Evolutionary conservation across 2,113 vertebrate species (phyloP).

Genomic region (Mixornis gularis): DNA sequence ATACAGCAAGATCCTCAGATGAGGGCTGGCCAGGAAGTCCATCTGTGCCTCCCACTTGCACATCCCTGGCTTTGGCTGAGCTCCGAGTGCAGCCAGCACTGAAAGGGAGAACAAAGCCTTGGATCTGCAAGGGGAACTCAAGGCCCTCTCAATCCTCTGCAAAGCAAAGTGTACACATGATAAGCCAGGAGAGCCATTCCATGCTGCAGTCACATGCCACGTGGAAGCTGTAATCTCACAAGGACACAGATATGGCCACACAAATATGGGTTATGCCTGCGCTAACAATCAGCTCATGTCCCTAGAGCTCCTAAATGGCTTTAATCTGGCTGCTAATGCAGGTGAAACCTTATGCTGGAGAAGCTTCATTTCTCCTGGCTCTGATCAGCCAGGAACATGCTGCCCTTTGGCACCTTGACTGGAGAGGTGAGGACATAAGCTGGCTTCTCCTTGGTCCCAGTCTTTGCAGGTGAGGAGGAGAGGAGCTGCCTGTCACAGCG

Average conservation of each 20-base stretch:
- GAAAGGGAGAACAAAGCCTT: neutral
- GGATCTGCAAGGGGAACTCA: neutral
- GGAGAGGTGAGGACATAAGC: neutral
- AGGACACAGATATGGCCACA: conserved; percentile 26
- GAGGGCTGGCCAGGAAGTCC: neutral
- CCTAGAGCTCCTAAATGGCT: neutral
- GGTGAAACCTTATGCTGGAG: neutral
- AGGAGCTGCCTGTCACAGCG: neutral
- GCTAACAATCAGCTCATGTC: neutral
- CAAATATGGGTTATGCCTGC: neutral
- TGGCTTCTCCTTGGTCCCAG: neutral
- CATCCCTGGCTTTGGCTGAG: neutral
- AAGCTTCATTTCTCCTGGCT: neutral
- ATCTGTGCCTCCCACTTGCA: neutral
- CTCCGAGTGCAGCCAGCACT: rapidly evolving
- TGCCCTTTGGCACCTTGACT: neutral
- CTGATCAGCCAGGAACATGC: neutral
- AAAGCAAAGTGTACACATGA: neutral
- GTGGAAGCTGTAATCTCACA: conserved; percentile 23
- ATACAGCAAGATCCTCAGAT: neutral
- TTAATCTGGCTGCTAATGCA: neutral
- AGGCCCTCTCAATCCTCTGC: neutral
- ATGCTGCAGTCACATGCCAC: neutral
- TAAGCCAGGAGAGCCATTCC: neutral
- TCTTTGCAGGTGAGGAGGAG: neutral